A percentile compares a stretch with the other conserved stretches of the same genome.
Conservation (phyloP, 1,140 invertebrate genomes). For the Drosophila novamexicana region DNA sequence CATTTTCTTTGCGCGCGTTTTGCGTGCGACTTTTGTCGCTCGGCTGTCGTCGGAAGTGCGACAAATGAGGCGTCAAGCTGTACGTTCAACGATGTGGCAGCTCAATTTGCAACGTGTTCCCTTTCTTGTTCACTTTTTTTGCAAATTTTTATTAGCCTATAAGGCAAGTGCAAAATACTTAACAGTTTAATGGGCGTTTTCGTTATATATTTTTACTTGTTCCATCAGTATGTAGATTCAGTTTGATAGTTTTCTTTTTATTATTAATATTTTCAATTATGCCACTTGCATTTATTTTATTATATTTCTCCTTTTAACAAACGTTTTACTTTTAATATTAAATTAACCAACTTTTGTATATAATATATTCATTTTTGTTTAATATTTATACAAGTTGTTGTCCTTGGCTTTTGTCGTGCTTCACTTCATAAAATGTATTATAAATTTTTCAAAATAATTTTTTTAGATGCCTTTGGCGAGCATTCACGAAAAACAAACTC, state of each 20-base stretch:
- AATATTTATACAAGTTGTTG: constrained; percentile 2
- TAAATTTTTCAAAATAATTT: constrained; percentile 16
- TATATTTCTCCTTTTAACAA: background rate
- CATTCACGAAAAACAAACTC: constrained; percentile 41
- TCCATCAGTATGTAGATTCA: background rate
- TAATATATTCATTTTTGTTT: background rate
- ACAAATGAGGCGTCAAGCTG: constrained; percentile 58
- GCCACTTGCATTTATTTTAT: background rate
- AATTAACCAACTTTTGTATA: background rate
- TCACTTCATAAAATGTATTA: constrained; percentile 38
- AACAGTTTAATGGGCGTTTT: background rate
- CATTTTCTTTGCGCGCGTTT: constrained; percentile 46
- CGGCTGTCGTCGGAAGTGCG: constrained; percentile 48
- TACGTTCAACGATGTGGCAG: constrained; percentile 54
- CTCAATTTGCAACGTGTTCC: constrained; percentile 58
- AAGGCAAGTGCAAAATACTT: constrained; percentile 9
- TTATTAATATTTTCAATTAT: background rate
- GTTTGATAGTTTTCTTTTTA: constrained; percentile 6
- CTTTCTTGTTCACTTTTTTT: constrained; percentile 24
- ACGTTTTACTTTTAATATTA: background rate
- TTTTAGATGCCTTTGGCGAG: background rate
- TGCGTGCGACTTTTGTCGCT: constrained; percentile 33
- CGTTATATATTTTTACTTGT: background rate
- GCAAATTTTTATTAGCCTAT: constrained; percentile 27
- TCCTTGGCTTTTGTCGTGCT: constrained; percentile 1